Percentiles rank a stretch among this genome's conserved stretches.
phyloP scores from a whole-genome alignment of 2,888 invertebrate species.

The Caenorhabditis macrosperma region DNA sequence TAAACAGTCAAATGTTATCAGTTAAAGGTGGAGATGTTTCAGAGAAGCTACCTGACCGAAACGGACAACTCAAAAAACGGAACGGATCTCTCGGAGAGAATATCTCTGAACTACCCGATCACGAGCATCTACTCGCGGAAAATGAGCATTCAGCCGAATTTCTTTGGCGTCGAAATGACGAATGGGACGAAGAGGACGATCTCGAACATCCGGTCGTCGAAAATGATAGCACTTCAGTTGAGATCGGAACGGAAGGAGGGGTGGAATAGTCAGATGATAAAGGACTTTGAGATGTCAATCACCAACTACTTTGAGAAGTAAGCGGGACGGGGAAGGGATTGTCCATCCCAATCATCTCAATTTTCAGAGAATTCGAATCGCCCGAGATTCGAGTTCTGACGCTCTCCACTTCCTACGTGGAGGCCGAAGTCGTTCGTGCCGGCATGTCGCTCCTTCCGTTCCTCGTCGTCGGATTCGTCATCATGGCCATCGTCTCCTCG shows the following conservation, averaged over 20 bases:
- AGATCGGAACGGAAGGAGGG: constrained; percentile 74
- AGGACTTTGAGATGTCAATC: constrained; percentile 73
- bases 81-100: constrained; percentile 57
- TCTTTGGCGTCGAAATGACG: constrained; percentile 74
- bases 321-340: background rate
- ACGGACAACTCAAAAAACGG: constrained; percentile 36
- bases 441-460: constrained; percentile 74
- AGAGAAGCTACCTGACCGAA: constrained; percentile 55
- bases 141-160: constrained; percentile 75
- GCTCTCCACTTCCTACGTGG: constrained; percentile 75
- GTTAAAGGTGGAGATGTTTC: no score
- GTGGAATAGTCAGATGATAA: constrained; percentile 74
- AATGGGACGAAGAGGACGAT: constrained; percentile 41
- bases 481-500: constrained; percentile 73
- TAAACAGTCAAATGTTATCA: no score
- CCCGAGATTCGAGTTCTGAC: constrained; percentile 69
- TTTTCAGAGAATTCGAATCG: constrained; percentile 71
- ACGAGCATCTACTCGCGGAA: constrained; percentile 72
- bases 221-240: constrained; percentile 71
- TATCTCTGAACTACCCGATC: constrained; percentile 73
- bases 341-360: background rate
- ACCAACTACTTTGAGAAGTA: constrained; percentile 75
- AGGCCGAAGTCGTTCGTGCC: constrained; percentile 74
- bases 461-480: constrained; percentile 73
- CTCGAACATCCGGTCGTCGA: constrained; percentile 66